Evolutionary conservation across 2,888 invertebrate genomes (phyloP), one percentile per base, ranked within the genome.

Genomic region (Serrognathus titanus): DNA sequence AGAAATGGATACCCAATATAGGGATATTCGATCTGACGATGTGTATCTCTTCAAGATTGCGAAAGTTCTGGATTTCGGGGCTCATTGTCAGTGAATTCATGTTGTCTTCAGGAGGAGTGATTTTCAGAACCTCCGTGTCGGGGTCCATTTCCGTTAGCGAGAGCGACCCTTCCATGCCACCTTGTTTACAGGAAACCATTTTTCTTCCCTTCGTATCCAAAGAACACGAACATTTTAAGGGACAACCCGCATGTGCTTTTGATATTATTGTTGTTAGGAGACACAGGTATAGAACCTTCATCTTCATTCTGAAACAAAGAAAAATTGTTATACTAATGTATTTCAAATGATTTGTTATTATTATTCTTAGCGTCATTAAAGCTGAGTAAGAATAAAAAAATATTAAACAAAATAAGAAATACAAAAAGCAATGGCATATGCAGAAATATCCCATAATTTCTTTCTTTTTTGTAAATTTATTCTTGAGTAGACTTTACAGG

Each of bases 21-120:
- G 92, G 92, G 38, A 92, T 79, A 70, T 89, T 88, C 0, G 90
- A 91, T 65, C 86, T 84, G n/a, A 85, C 85, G 49, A 91, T 89
- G 69, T 87, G 86, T 9, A 92, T 78, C 75, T 89, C 88, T 73
- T 87, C 85, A 24, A 92, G 79, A 54, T 78, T 75, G 43, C 73
- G 70, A 65, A 81, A 80, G 41, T 72, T 72, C 36, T 71, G 81
- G 69, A 91, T 86, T 39, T 87, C 84, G 6, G 89, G 87, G 13
- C 89, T 89, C 65, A 91, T 87, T 20, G 86, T 86, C 48, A 91
- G 80, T 50, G 80, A 77, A 71, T 89, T 89, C 20, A 81, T 80
- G 61, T 77, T 76, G 55, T 79, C 78, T 39, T 81, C 77, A 0
- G 90, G 89, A 0, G 89, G 88, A 1, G 84, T 80, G 60, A 91